Conservation (phyloP, 2,888 invertebrate species). For the Sphaerolaimus hirsutus region DNA sequence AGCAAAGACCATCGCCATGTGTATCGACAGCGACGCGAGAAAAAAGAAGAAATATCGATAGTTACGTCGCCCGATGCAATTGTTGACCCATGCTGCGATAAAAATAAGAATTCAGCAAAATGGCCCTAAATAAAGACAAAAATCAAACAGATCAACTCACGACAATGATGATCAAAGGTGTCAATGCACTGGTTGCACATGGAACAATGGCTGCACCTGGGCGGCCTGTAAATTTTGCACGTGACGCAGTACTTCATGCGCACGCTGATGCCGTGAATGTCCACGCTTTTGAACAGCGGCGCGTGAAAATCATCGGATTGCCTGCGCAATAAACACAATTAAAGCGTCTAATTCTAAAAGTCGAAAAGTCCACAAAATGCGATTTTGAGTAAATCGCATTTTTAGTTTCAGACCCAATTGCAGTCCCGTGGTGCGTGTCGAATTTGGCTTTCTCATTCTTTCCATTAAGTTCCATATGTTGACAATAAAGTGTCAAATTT, state of each 20-base stretch:
- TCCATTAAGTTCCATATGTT: too few relatives aligned
- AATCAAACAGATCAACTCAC: background rate
- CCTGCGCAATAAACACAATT: background rate
- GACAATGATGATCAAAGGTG: constrained; percentile 97
- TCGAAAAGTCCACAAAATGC: too few relatives aligned
- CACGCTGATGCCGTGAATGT: constrained; percentile 90
- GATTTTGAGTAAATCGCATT: too few relatives aligned
- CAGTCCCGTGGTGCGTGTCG: too few relatives aligned
- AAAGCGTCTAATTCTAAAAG: too few relatives aligned
- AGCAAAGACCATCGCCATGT: constrained; percentile 89
- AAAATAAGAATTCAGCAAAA: background rate
- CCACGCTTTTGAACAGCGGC: constrained; percentile 51
- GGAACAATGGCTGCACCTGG: constrained; percentile 92
- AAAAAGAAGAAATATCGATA: constrained; percentile 98
- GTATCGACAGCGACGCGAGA: constrained; percentile 73
- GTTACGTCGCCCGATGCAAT: constrained; percentile 23
- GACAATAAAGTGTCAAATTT: too few relatives aligned
- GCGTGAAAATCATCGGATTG: constrained; percentile 84
- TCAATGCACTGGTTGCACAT: constrained; percentile 66
- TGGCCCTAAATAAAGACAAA: background rate
- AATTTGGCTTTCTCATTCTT: too few relatives aligned
- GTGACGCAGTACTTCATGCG: constrained; percentile 93
- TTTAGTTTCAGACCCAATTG: too few relatives aligned
- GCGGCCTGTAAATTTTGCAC: constrained; percentile 96
- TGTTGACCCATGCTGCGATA: constrained; percentile 23